Percentiles rank a stretch among this genome's conserved stretches.
Conservation (phyloP, 2,888 invertebrate species). For the Tenthredo amoena region DNA sequence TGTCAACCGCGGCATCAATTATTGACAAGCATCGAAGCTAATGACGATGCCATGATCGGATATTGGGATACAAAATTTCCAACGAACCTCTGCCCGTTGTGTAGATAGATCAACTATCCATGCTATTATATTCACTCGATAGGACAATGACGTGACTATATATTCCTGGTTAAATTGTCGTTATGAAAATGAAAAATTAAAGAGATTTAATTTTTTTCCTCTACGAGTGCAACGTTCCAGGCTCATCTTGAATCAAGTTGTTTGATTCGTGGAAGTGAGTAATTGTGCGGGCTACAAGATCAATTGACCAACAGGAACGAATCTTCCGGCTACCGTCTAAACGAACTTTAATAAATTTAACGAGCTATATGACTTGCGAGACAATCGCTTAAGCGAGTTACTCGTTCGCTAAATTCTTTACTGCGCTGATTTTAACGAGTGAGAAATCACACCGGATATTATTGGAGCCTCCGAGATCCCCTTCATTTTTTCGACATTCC, state of each 20-base stretch:
- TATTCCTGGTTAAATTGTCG: not conserved
- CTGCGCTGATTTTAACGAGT: not conserved
- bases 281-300: slow-evolving; percentile 17
- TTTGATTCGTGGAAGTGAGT: slow-evolving; percentile 32
- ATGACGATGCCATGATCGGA: not conserved
- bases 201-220: no score
- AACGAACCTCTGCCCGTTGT: not conserved
- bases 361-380: not conserved
- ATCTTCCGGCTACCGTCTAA: slow-evolving; percentile 30
- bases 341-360: slow-evolving; percentile 39
- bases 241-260: slow-evolving; percentile 3
- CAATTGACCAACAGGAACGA: slow-evolving; percentile 18
- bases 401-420: not conserved
- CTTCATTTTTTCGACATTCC: not conserved
- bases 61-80: slow-evolving; percentile 6
- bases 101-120: not conserved
- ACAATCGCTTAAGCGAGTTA: not conserved
- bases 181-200: not conserved
- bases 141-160: not conserved
- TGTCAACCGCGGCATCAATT: not conserved
- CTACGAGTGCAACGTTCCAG: not conserved
- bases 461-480: not conserved
- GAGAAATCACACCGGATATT: slow-evolving; percentile 16
- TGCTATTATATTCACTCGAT: not conserved
- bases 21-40: not conserved